phyloP scores from a whole-genome alignment of 2,797 vertebrate genomes.

The Cynodonichthys magdalenae region DNA sequence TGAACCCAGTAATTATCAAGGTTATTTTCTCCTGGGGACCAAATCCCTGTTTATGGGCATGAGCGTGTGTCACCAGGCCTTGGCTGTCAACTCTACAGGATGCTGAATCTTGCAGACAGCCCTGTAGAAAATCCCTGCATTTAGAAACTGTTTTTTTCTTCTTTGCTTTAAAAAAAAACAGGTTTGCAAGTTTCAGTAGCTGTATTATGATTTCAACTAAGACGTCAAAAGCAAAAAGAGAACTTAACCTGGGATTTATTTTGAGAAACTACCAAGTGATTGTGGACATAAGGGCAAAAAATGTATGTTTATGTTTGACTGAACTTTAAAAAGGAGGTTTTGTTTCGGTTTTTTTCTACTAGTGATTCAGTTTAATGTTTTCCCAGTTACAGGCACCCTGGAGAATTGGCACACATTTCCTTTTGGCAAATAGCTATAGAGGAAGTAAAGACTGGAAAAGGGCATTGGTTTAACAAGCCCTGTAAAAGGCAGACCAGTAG shows the following conservation, averaged over 20 bases:
- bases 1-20: slow-evolving; percentile 81
- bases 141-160: slow-evolving; percentile 15
- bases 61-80: slow-evolving; percentile 72
- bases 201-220: slow-evolving; percentile 62
- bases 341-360: slow-evolving; percentile 16
- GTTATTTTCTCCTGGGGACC: slow-evolving; percentile 80
- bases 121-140: slow-evolving; percentile 36
- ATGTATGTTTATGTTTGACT: slow-evolving; percentile 31
- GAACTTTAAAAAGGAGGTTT: slow-evolving; percentile 6
- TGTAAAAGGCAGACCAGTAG: slow-evolving; percentile 51
- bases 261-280: slow-evolving; percentile 43
- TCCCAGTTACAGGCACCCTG: slow-evolving; percentile 45
- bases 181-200: slow-evolving; percentile 37
- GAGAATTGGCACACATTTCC: slow-evolving; percentile 68
- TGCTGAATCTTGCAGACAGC: slow-evolving; percentile 46
- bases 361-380: slow-evolving; percentile 36
- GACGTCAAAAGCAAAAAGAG: slow-evolving; percentile 51
- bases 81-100: slow-evolving; percentile 68
- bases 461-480: slow-evolving; percentile 68
- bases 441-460: slow-evolving; percentile 63
- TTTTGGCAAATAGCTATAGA: slow-evolving; percentile 55
- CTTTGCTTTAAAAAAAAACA: slow-evolving; percentile 13
- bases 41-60: slow-evolving; percentile 83
- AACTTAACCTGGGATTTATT: slow-evolving; percentile 38
- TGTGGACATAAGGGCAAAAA: slow-evolving; percentile 8